Conservation (phyloP, 2,888 invertebrate genomes). For the Protula sp. region DNA sequence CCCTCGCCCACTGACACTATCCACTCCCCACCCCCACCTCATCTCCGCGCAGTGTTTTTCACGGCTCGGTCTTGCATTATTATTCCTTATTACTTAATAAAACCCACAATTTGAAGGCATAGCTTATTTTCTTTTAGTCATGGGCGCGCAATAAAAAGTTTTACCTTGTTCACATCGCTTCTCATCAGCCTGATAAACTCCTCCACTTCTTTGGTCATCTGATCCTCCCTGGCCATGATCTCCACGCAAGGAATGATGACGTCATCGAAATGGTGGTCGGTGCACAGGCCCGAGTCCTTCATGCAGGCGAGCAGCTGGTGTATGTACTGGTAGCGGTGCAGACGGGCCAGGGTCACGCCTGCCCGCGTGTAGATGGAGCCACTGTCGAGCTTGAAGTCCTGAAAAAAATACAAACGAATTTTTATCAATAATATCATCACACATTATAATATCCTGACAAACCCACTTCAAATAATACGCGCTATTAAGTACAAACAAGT, state of each 20-base stretch:
- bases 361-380: conserved; percentile 38
- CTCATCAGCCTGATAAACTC: conserved; percentile 15
- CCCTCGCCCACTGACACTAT: too few relatives aligned
- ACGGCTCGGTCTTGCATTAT: too few relatives aligned
- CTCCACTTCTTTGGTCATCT: conserved; percentile 25
- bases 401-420: conserved; percentile 6
- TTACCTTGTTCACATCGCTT: conserved; percentile 61
- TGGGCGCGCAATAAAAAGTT: conserved; percentile 43
- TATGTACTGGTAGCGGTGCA: conserved; percentile 31
- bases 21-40: too few relatives aligned
- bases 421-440: too few relatives aligned
- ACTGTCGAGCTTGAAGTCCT: conserved; percentile 44
- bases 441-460: too few relatives aligned
- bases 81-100: too few relatives aligned
- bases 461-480: too few relatives aligned
- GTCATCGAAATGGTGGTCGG: conserved; percentile 43
- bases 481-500: too few relatives aligned
- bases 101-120: too few relatives aligned
- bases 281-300: conserved; percentile 31
- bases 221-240: conserved; percentile 38
- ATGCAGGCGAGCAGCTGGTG: conserved; percentile 37
- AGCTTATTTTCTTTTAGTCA: too few relatives aligned
- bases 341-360: conserved; percentile 39
- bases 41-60: too few relatives aligned
- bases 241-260: conserved; percentile 46